Evolutionary conservation across 2,113 vertebrate genomes (phyloP).

Genomic region (Lucifuga dentata): DNA sequence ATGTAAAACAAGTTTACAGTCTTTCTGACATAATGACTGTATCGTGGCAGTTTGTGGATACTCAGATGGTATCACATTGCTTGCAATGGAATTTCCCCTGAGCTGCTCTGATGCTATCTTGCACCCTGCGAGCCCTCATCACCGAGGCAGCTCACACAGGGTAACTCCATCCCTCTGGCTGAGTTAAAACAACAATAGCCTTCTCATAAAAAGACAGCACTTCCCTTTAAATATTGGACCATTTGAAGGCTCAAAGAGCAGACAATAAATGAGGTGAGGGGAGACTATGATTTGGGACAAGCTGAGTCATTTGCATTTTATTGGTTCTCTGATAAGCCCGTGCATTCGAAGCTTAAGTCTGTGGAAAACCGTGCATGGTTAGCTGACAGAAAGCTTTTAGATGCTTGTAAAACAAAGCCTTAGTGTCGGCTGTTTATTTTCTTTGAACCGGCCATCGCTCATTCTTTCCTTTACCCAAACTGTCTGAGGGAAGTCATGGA

Average conservation of each 20-base stretch:
- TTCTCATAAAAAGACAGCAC: conserved; percentile 60
- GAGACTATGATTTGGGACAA: conserved; percentile 14
- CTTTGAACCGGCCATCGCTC: conserved; percentile 21
- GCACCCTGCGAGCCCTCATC: conserved; percentile 37
- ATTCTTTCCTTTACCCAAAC: conserved; percentile 40
- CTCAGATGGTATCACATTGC: conserved; percentile 59
- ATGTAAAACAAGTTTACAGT: conserved; percentile 10
- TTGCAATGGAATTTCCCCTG: conserved; percentile 53
- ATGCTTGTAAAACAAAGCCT: conserved; percentile 22
- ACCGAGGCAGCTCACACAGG: conserved; percentile 45
- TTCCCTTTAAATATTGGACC: conserved; percentile 69
- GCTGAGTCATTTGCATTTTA: conserved; percentile 61
- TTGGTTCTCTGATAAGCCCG: conserved; percentile 44
- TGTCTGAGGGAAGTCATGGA: conserved; percentile 5
- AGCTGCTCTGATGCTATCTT: conserved; percentile 57
- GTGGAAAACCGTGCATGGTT: conserved; percentile 13
- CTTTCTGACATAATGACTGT: conserved; percentile 26
- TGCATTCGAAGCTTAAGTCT: conserved; percentile 31
- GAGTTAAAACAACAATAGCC: conserved; percentile 80
- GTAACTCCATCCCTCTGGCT: conserved; percentile 76
- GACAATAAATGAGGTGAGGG: conserved; percentile 52
- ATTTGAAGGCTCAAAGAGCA: conserved; percentile 62
- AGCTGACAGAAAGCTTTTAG: conserved; percentile 2
- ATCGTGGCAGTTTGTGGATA: conserved; percentile 29
- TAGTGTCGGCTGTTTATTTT: conserved; percentile 47